Conservation (phyloP, 2,797 vertebrate genomes). For the Anniella stebbinsi region DNA sequence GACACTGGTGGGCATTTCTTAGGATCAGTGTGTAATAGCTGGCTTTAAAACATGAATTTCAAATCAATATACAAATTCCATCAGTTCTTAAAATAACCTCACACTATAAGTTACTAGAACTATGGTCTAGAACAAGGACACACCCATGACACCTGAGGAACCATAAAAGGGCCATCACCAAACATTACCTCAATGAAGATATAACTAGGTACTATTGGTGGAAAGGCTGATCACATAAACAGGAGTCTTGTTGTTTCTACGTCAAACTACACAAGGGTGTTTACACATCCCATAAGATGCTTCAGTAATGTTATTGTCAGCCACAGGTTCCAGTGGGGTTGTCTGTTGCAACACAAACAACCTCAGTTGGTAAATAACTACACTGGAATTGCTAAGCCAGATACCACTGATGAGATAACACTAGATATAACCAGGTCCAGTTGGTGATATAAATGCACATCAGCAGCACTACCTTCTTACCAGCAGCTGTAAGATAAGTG, state of each 20-base stretch:
- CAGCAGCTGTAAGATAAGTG: no score
- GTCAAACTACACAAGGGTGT: background rate
- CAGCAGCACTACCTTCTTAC: background rate
- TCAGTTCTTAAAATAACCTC: background rate
- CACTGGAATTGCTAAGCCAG: background rate
- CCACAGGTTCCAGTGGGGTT: background rate
- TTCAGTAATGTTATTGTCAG: slow-evolving; percentile 1
- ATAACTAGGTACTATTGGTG: background rate
- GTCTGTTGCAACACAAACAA: background rate
- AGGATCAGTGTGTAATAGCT: background rate
- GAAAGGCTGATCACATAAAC: background rate
- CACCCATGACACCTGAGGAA: background rate
- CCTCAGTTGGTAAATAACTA: background rate
- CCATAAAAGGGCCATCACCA: background rate
- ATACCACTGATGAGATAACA: background rate
- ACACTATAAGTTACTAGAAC: background rate
- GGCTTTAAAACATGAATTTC: background rate
- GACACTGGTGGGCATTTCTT: background rate
- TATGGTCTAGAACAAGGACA: background rate
- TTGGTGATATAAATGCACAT: background rate
- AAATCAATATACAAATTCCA: background rate
- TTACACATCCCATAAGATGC: background rate
- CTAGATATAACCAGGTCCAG: background rate
- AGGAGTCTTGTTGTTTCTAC: background rate
- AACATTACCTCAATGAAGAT: background rate